Percentiles rank a stretch among this genome's conserved stretches.
phyloP scores from a whole-genome alignment of 2,113 vertebrate species.

The Aegotheles bennettii region DNA sequence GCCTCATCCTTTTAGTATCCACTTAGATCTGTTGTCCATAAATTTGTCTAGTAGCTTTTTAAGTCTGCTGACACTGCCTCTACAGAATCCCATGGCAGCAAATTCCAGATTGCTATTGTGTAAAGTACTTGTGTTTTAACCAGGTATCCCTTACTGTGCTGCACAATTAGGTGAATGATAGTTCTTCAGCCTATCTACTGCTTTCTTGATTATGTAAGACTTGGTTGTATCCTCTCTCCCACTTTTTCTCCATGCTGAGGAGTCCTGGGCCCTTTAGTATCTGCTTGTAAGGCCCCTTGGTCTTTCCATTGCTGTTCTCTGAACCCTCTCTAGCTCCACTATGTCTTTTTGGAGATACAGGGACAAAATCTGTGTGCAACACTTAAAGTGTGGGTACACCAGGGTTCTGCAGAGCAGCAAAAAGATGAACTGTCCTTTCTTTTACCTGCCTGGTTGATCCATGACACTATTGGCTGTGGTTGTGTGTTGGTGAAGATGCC shows the following conservation, averaged over 20 bases:
- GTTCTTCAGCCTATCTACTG: background rate
- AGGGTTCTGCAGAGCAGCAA: background rate
- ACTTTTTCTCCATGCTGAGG: background rate
- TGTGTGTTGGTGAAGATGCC: background rate
- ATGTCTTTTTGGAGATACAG: background rate
- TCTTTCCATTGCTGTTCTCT: background rate
- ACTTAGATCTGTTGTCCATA: background rate
- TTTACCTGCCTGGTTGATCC: background rate
- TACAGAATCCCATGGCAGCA: background rate
- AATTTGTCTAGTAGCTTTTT: background rate
- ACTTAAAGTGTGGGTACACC: background rate
- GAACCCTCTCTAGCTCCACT: background rate
- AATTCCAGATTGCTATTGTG: background rate
- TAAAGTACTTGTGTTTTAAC: background rate
- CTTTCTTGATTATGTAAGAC: background rate
- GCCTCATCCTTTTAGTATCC: background rate
- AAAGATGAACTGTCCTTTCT: background rate
- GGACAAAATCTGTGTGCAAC: background rate
- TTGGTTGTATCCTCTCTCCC: background rate
- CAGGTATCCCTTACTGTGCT: background rate
- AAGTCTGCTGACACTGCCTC: background rate
- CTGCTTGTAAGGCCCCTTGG: background rate
- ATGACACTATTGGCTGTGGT: background rate
- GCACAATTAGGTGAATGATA: background rate
- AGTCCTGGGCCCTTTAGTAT: background rate